Base-by-base conservation (phyloP, 2,888 invertebrate species). In the Hofmannophila pseudospretella region DNA sequence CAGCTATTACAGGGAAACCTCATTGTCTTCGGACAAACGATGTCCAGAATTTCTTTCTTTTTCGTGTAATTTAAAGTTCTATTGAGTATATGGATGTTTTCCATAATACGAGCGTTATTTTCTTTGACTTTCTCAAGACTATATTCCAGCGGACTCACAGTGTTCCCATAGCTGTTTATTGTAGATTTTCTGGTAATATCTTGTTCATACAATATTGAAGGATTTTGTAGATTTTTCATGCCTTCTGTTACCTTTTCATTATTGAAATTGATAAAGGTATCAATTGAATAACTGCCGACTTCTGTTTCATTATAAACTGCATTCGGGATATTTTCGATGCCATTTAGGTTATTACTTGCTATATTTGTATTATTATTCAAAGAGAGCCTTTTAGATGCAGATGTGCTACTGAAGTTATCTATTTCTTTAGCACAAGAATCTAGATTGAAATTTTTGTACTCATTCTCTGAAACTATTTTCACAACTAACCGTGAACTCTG, bases 101-200 rank as follows among this genome's bases (percentile, higher is more conserved):
- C 71, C 84, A 86, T 81, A 23, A 88, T 87, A 11, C 71, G 67
- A 29, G 81, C 84, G 51, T 88, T 88, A 38, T 82, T 87, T 55
- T 79, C 76, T 44, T 82, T 78, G 2, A 88, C 86, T 54, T 71
- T 85, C 55, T 81, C 78, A 16, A 88, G 58, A 36, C 82, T 82
- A 32, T 75, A 67, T 54, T 88, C 85, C 38, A 88, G 54, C 13
- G 77, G 74, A 45, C 69, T 71, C n/a, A 61, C 37, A 46, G 20
- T 27, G 45, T 34, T 49, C 9, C 36, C 49, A 14, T 40, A 37
- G 41, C 11, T 27, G 16, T 32, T 29, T 9, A 14, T 34, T 1
- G 23, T 12, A 8, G 27, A 9, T 8, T 27, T 16, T 31, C 9
- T 26, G 12, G 7, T 10, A 5, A 3, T 9, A 14, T 31, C 30